Evolutionary conservation across 2,797 vertebrate genomes (phyloP).

Genomic region (Tragopan temminckii): DNA sequence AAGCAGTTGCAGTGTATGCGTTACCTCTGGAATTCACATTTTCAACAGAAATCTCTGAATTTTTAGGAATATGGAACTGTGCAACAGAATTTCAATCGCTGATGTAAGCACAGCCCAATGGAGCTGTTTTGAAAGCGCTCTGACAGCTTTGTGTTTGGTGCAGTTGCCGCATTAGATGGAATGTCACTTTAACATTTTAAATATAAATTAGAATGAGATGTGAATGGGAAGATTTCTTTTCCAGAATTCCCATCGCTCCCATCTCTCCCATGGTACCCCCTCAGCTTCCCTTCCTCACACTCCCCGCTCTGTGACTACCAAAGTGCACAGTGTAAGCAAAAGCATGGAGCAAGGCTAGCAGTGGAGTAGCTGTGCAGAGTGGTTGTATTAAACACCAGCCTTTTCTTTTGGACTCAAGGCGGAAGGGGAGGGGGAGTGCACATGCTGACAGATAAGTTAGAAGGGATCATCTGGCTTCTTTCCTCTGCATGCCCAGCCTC

Average conservation of each 20-base stretch:
- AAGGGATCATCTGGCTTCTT: not conserved
- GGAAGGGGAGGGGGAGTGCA: not conserved
- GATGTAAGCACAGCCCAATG: slow-evolving; percentile 19
- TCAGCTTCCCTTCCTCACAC: not conserved
- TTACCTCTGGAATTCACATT: slow-evolving; percentile 16
- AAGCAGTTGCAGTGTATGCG: not conserved
- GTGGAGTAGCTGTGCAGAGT: not conserved
- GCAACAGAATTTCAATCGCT: not conserved
- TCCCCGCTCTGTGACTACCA: not conserved
- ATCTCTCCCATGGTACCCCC: not conserved
- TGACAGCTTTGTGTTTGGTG: not conserved
- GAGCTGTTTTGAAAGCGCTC: not conserved
- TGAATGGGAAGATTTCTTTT: not conserved
- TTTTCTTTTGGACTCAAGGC: slow-evolving; percentile 2
- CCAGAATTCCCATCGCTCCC: not conserved
- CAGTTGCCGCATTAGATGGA: slow-evolving; percentile 31
- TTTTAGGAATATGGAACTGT: not conserved
- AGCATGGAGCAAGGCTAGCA: not conserved
- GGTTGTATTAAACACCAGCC: not conserved
- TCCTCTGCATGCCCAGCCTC: not conserved
- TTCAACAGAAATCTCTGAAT: slow-evolving; percentile 4
- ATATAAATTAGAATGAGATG: not conserved
- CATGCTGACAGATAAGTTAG: slow-evolving; percentile 18
- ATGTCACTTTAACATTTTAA: not conserved
- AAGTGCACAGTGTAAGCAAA: not conserved